A percentile compares a stretch with the other conserved stretches of the same genome.
Conservation (phyloP, 2,888 invertebrate genomes). For the Cephus spinipes region DNA sequence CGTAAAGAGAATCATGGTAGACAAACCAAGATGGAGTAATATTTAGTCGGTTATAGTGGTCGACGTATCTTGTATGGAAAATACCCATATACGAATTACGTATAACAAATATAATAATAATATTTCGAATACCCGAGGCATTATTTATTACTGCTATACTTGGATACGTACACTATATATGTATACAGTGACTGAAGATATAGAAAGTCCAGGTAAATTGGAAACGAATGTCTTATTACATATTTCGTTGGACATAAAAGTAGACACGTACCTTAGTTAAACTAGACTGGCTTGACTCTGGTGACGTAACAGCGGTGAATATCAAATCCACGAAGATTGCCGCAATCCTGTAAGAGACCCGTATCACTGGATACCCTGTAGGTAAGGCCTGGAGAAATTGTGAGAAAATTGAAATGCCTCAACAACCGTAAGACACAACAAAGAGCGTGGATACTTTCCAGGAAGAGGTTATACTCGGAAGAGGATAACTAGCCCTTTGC, state of each 20-base stretch:
- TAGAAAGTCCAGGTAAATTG: too few species aligned
- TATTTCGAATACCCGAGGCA: background rate
- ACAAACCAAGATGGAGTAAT: background rate
- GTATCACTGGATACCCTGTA: background rate
- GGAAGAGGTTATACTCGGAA: slow-evolving; percentile 14
- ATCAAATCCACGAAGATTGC: background rate
- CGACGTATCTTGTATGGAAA: background rate
- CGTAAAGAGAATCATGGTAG: slow-evolving; percentile 10
- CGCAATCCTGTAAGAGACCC: background rate
- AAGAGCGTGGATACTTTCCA: slow-evolving; percentile 5
- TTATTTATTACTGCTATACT: background rate
- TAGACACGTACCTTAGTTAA: background rate
- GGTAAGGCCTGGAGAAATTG: background rate
- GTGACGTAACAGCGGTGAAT: background rate
- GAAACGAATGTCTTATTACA: background rate
- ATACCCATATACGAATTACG: background rate
- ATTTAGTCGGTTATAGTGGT: background rate
- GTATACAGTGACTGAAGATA: background rate
- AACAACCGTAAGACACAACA: background rate
- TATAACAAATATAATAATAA: background rate
- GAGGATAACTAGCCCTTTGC: slow-evolving; percentile 17
- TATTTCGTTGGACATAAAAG: background rate
- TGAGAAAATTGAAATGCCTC: slow-evolving; percentile 4
- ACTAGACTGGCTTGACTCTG: background rate
- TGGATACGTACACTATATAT: background rate